Base-by-base conservation (phyloP, 2,888 invertebrate species). In the Brachyptera risi region DNA sequence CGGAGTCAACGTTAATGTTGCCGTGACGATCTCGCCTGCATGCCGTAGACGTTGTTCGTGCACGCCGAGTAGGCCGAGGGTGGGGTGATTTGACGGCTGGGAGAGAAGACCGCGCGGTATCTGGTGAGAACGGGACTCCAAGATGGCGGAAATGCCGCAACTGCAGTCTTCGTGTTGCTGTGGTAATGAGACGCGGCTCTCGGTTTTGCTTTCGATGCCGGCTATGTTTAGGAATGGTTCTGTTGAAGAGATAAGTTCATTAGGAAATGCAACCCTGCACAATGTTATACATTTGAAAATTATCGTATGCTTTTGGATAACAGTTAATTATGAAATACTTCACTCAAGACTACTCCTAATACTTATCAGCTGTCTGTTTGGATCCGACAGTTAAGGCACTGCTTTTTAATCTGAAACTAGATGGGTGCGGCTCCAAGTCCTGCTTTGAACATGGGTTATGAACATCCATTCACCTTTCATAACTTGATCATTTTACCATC, bases 71-170 rank as follows among this genome's bases (percentile, higher is more conserved):
- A 80, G 74, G 51, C 79, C 77, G 62, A 56, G 26, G n/a, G 23
- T 23, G 21, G 49, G 59, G 31, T 24, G 50, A 15, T 23, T 19
- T 15, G 15, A 21, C 21, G 47, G 58, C 40, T 27, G 42, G 15
- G 21, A 40, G 35, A 23, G 40, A 13, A 21, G 31, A 9, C 38
- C 67, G 67, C 38, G 68, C 64, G 44, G 58, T 37, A 56, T 56
- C 56, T 61, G 62, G 37, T 67, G 65, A 13, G 64, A 76, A 67
- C 84, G 79, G 27, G 85, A 83, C 69, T 86, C 85, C 73, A 86
- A 76, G 49, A 85, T 80, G 56, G 84, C 83, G 54, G 81, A 80
- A 56, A 86, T 79, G 57, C 85, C 85, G 73, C 86, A 86, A 62
- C 83, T 85, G 71, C 86, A 86, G 70, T 86, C 86, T 68, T 86